Conservation (phyloP, 2,888 invertebrate species). For the Germaria angustata region DNA sequence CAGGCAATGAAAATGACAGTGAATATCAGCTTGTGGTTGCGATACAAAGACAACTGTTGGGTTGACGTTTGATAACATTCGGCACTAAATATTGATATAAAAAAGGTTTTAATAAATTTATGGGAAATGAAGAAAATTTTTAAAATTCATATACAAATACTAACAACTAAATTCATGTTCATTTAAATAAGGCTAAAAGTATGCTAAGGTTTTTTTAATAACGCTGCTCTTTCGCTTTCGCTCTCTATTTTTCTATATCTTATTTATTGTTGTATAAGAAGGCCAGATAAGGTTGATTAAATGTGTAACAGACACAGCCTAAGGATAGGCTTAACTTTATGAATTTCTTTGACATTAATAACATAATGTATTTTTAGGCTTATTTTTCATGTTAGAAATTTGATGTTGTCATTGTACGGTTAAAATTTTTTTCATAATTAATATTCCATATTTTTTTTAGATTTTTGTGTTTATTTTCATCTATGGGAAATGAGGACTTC, state of each 20-base stretch:
- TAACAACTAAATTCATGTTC: not conserved
- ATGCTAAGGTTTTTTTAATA: not conserved
- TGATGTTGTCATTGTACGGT: not conserved
- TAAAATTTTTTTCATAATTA: not conserved
- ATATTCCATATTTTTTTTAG: not conserved
- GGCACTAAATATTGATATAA: not conserved
- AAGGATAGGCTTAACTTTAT: constrained; percentile 14
- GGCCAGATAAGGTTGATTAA: not conserved
- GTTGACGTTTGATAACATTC: too few relatives aligned
- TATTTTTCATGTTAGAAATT: not conserved
- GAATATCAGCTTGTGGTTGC: too few relatives aligned
- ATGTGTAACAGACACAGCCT: not conserved
- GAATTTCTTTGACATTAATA: not conserved
- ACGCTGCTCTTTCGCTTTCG: not conserved
- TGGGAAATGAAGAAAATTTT: constrained; percentile 4
- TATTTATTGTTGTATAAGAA: not conserved
- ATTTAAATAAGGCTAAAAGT: constrained; percentile 2
- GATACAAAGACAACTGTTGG: too few relatives aligned
- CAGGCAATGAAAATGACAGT: not conserved
- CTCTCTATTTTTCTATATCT: not conserved
- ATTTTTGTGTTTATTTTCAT: not conserved
- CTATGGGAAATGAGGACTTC: not conserved
- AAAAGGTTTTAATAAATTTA: not conserved
- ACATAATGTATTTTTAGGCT: not conserved
- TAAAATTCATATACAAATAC: constrained; percentile 9